Conservation (phyloP, 2,797 vertebrate genomes). For the Diplodus sargus region DNA sequence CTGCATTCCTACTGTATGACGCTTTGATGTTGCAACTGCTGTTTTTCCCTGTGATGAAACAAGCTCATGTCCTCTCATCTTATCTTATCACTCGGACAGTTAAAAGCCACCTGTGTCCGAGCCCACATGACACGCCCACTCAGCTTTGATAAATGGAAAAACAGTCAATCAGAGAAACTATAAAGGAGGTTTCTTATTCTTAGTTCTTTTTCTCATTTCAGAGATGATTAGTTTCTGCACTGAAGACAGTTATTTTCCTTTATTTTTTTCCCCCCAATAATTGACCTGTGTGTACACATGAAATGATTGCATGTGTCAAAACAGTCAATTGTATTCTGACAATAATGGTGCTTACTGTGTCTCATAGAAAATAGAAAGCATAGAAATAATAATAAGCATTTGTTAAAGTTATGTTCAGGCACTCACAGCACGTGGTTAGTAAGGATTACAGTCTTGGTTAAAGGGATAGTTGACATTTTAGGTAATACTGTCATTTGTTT, state of each 20-base stretch:
- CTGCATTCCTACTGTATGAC: neutral
- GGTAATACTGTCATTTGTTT: too few relatives aligned
- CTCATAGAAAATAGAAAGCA: too few relatives aligned
- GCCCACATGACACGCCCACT: slow-evolving; percentile 15
- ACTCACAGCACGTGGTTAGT: too few relatives aligned
- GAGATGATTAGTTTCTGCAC: neutral
- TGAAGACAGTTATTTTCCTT: slow-evolving; percentile 5
- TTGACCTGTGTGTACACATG: neutral
- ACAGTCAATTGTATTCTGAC: neutral
- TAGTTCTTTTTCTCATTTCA: slow-evolving; percentile 16
- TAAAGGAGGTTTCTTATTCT: slow-evolving; percentile 4
- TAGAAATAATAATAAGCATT: too few relatives aligned
- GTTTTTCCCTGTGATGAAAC: slow-evolving; percentile 21
- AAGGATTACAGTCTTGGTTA: too few relatives aligned
- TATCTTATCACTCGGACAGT: slow-evolving; percentile 20
- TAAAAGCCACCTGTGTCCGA: slow-evolving; percentile 35
- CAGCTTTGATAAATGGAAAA: slow-evolving; percentile 24
- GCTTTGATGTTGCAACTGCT: slow-evolving; percentile 27
- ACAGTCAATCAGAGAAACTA: slow-evolving; percentile 14
- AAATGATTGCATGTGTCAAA: neutral
- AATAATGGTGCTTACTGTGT: neutral
- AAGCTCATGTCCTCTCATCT: neutral
- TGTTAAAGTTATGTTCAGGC: too few relatives aligned
- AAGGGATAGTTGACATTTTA: too few relatives aligned
- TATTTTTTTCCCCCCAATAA: neutral